Evolutionary conservation across 2,113 vertebrate genomes (phyloP).

Genomic region (Ursus arctos): DNA sequence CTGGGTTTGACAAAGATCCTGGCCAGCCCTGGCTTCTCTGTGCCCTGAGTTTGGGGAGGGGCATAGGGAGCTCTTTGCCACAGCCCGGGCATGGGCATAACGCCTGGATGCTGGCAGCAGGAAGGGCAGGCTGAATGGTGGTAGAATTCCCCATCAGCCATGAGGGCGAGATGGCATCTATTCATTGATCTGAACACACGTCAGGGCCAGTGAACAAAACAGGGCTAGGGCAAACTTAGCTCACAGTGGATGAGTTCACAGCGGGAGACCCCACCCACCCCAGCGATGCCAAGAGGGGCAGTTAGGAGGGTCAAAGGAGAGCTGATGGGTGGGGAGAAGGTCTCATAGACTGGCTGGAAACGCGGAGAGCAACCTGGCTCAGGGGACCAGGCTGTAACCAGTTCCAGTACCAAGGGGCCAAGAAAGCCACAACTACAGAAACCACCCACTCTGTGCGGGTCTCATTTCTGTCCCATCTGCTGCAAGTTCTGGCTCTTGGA

Average conservation of each 20-base stretch:
- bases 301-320: not conserved
- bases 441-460: not conserved
- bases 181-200: not conserved
- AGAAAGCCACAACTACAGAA: not conserved
- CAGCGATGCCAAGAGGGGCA: not conserved
- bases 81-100: not conserved
- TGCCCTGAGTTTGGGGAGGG: not conserved
- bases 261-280: not conserved
- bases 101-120: not conserved
- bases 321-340: not conserved
- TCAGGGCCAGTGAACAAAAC: not conserved
- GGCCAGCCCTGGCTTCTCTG: not conserved
- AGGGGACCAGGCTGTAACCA: not conserved
- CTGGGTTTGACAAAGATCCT: constrained; percentile 1
- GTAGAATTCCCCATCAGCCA: not conserved
- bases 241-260: not conserved
- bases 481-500: not conserved
- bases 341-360: not conserved
- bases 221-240: not conserved
- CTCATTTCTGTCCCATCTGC: not conserved
- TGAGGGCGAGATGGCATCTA: not conserved
- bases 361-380: not conserved
- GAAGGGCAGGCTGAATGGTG: not conserved
- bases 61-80: not conserved
- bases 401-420: not conserved